Base-by-base conservation (phyloP, 2,888 invertebrate genomes). In the Temnothorax rugatulus region DNA sequence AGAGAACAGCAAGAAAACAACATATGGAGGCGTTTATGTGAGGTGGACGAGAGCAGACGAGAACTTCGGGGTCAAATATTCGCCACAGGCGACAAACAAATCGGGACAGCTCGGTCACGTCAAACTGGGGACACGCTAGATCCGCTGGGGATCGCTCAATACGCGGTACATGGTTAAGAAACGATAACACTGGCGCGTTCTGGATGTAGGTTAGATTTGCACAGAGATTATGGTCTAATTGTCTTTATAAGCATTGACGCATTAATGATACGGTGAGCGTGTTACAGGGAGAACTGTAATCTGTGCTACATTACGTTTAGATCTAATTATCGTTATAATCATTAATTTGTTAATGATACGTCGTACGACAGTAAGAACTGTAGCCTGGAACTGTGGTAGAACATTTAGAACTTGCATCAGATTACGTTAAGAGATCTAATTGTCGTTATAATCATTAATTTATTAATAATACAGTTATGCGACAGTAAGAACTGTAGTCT, bases 21-120 rank as follows among this genome's bases (percentile, higher is more conserved):
- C 77, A 77, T 77, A 77, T 77, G 77, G 77, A 29, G n/a, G 18
- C n/a, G 25, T 44, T 52, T 44, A 13, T n/a, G 29, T n/a, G 41
- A 54, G 9, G 57, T 68, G 5, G 13, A 44, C 29, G 25, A 66
- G 8, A 2, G 29, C 29, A 29, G 13, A 57, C 29, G 25, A 66
- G 8, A 2, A 11, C 47, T 34, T 13, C 2, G 3, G 8, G 8
- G 0, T 25, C 18, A 18, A 75, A 38, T 47, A 21, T 61, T 5
- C 25, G 7, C 38, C 25, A 18, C 54, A 41, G 18, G 2, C 15
- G 21, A 21, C 15, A 8, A 15, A n/a, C 25, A 0, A 5, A 8
- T 52, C 21, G 52, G 4, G 38, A n/a, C 5, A n/a, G 3, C 11
- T 69, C 5, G 29, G 15, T 29, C 47, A 18, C 4, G 3, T 52